Base-by-base conservation (phyloP, 2,113 vertebrate genomes). In the Hippocampus comes region DNA sequence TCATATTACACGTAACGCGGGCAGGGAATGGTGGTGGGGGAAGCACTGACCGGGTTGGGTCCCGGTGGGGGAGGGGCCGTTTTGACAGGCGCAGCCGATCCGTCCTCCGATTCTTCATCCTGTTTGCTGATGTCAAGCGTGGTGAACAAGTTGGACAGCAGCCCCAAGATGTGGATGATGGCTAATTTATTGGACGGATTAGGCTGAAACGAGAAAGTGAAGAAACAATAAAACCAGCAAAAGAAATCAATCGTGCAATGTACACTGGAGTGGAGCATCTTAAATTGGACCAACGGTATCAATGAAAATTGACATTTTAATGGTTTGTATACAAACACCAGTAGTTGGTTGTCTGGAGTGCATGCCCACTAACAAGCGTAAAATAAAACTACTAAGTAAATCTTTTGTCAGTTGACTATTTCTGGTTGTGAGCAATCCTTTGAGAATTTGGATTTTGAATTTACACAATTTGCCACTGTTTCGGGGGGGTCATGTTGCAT, bases 151-250 rank as follows among this genome's bases (percentile, higher is more conserved):
- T 98, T 99, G 86, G 97, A 99, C 49, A 99, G 94, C 74, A 99
- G 93, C 34, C 97, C 97, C 91, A 99, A 84, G 84, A 99, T 99
- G 86, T 99, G 97, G 88, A 99, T 97, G 84, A 99, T 99, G 46
- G 97, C 96, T 89, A 99, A 84, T 70, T 97, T 99, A 89, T 99
- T 99, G 76, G 97, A 98, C 14, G 97, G 96, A 90, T 98, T 99
- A 9, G 97, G 97, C 97, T 99, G 89, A 10, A 88, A 82, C 53
- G 74, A 88, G 70, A 92, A 77, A 63, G 73, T 88, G 70, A 92
- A 34, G 68, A 69, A 10, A 55, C 8, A 46, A 46, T 46, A 1
- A 46, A 46, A 12, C 10, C 11, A 46, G 14, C 2, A 3, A 46
- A 46, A 46, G 10, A 46, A 8, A 14, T 46, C 10, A 14, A 46